Conservation (phyloP, 2,113 vertebrate species). For the Turnix velox region DNA sequence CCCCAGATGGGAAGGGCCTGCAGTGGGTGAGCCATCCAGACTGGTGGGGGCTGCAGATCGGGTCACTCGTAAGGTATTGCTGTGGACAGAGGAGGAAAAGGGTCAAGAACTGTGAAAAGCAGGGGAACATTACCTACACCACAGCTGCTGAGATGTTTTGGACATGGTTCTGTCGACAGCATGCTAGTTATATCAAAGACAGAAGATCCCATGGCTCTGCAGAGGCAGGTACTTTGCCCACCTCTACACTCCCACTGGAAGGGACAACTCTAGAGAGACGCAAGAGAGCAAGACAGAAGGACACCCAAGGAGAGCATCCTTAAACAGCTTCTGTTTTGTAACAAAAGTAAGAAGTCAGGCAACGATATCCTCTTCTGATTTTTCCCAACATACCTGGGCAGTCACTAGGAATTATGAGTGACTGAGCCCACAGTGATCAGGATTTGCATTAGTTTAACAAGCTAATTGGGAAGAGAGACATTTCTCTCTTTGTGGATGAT, state of each 20-base stretch:
- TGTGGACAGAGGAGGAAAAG: slow-evolving; percentile 48
- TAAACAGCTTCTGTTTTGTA: neutral
- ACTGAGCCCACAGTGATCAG: neutral
- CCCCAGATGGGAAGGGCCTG: slow-evolving; percentile 78
- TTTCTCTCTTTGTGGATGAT: too few species aligned
- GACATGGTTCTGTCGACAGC: neutral
- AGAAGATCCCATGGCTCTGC: neutral
- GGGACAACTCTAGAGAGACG: neutral
- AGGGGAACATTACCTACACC: neutral
- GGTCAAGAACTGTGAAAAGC: neutral
- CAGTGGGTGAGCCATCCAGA: slow-evolving; percentile 80
- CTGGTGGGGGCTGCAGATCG: slow-evolving; percentile 88
- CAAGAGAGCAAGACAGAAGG: neutral
- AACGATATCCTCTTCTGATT: neutral
- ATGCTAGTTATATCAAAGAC: neutral
- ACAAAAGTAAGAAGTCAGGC: neutral
- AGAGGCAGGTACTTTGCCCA: neutral
- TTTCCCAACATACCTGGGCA: neutral
- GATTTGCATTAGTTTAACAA: neutral
- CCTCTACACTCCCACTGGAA: neutral
- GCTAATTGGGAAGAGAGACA: neutral
- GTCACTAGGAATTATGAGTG: neutral
- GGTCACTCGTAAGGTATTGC: slow-evolving; percentile 91
- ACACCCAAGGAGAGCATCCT: neutral
- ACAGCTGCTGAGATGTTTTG: fast-evolving